Base-by-base conservation (phyloP, 2,888 invertebrate genomes). In the Deilephila porcellus region DNA sequence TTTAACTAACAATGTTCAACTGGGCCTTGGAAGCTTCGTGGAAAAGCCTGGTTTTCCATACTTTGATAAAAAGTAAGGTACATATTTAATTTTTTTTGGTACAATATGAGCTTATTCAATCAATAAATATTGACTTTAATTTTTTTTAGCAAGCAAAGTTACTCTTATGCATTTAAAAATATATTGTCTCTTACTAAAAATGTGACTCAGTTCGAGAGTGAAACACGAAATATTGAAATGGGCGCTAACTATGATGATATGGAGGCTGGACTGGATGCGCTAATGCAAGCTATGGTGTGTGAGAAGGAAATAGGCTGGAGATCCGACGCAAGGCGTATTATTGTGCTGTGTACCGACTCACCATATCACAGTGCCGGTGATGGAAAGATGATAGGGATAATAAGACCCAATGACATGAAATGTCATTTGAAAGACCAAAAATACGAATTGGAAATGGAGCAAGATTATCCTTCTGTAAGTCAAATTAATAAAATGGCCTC, bases 261-360 rank as follows among this genome's bases (percentile, higher is more conserved):
- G 0, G 98, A 98, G 91, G 98, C 98, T 25, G 97, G 98, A 4
- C 96, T 98, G 70, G 98, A 98, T 87, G 98, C 97, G 14, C 91
- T 98, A 67, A 97, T 98, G 97, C 98, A 98, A 91, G 97, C 96
- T 0, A 96, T 98, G 84, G 96, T 96, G 14, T 97, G 97, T 82
- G 90, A 95, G 79, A 81, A 96, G 1, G 91, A 96, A 79, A 96
- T 98, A 78, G 96, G 96, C 1, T 98, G 98, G 98, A 93, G 98
- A 76, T 85, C 93, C 0, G 93, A 96, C 45, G 96, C 97, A 0
- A 93, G 97, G 75, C 96, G 96, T 81, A 95, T 98, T 79, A 91
- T 98, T 73, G 96, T 98, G 1, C 95, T 97, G 81, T 97, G 97
- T 7, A 97, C 97, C 0, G 98, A 98, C 88, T 97, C 97, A 8